These are phyloP conservation scores for Drosophila acutilabella DNA, from an alignment of 2,888 invertebrate species.

Conservation along the genomic window DNA sequence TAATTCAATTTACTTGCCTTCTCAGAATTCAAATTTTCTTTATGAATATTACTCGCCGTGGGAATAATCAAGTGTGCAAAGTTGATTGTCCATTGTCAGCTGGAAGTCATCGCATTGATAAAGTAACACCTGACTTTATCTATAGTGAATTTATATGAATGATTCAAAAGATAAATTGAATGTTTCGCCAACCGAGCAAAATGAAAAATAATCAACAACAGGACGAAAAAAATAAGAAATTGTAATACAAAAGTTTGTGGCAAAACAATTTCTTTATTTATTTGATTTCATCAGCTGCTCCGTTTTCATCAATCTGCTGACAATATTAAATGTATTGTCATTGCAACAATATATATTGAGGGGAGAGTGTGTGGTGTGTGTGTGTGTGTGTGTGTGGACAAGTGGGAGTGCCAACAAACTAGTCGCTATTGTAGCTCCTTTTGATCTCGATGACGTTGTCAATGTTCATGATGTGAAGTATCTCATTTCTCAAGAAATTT, in stretches of 20 bases:
- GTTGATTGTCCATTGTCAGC: conserved; percentile 51
- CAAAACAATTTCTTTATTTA: conserved; percentile 52
- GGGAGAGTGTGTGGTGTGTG: conserved; percentile 8
- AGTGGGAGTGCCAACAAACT: conserved; percentile 52
- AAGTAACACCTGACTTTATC: conserved; percentile 33
- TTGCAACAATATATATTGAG: conserved; percentile 41
- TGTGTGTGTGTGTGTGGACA: conserved; percentile 12
- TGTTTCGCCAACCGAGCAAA: conserved; percentile 28
- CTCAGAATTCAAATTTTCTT: conserved; percentile 7
- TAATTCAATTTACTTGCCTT: conserved; percentile 26
- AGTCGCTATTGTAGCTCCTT: conserved; percentile 59
- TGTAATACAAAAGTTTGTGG: conserved; percentile 39
- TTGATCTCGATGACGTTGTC: conserved; percentile 74
- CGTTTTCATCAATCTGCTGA: conserved; percentile 29
- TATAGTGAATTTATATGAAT: conserved; percentile 40
- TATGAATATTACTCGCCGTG: conserved; percentile 6
- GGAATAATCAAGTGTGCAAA: conserved; percentile 44
- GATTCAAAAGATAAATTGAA: conserved; percentile 64
- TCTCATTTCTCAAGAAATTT: conserved; percentile 70
- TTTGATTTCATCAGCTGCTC: conserved; percentile 23
- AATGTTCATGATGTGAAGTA: conserved; percentile 71
- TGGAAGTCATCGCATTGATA: conserved; percentile 36
- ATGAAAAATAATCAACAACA: conserved; percentile 53
- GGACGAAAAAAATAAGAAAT: conserved; percentile 9
- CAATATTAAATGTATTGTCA: conserved; percentile 74